Evolutionary conservation across 2,888 invertebrate species (phyloP).

Genomic region (Leptinotarsa juncta): DNA sequence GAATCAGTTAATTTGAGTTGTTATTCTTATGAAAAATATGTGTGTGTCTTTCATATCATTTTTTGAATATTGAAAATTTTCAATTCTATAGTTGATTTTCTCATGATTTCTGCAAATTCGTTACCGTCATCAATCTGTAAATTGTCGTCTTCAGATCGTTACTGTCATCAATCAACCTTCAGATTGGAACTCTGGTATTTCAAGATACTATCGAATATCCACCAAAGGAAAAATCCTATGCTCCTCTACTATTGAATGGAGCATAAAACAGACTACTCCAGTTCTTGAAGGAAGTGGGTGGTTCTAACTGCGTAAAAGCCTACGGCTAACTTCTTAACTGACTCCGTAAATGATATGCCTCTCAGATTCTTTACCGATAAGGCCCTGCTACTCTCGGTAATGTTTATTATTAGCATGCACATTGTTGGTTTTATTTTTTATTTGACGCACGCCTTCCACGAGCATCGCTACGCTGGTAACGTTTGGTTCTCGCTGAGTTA

Average conservation of each 20-base stretch:
- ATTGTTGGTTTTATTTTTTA: conserved; percentile 33
- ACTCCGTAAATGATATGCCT: conserved; percentile 52
- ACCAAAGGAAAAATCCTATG: neutral
- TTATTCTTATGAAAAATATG: no score
- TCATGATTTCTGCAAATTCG: no score
- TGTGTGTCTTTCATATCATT: no score
- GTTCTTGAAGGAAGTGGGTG: conserved; percentile 59
- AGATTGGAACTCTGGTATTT: no score
- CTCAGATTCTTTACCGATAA: conserved; percentile 48
- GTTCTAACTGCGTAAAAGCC: conserved; percentile 56
- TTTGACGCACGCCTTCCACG: conserved; percentile 8
- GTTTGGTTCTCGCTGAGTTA: neutral
- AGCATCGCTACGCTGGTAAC: neutral
- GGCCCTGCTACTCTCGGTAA: conserved; percentile 40
- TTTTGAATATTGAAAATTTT: no score
- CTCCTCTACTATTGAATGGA: conserved; percentile 18
- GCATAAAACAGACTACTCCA: conserved; percentile 50
- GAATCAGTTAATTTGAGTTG: no score
- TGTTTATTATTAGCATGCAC: conserved; percentile 42
- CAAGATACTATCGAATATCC: no score
- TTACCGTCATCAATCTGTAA: no score
- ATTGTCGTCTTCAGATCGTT: no score
- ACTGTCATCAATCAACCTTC: no score
- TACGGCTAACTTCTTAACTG: conserved; percentile 51
- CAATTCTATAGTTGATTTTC: no score